phyloP scores from a whole-genome alignment of 2,797 vertebrate genomes.

The Forpus xanthops region DNA sequence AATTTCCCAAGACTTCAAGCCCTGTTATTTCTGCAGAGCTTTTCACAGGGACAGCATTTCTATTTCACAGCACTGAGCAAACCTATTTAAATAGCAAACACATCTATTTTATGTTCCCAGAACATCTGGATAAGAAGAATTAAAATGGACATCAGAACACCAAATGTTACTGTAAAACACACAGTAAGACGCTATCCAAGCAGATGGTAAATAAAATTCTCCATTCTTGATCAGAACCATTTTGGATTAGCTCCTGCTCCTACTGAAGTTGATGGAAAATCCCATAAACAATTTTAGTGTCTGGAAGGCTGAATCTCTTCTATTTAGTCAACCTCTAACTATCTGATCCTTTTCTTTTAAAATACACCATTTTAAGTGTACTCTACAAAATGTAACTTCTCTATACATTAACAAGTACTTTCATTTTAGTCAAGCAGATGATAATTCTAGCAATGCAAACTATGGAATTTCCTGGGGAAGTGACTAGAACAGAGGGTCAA shows the following conservation, averaged over 20 bases:
- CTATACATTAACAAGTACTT: background rate
- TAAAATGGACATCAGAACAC: background rate
- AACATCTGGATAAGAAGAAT: background rate
- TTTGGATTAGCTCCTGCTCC: background rate
- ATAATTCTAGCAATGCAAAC: background rate
- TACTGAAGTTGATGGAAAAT: background rate
- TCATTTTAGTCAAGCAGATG: background rate
- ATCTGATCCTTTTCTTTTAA: background rate
- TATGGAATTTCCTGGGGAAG: background rate
- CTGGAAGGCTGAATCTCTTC: background rate
- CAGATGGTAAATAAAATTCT: background rate
- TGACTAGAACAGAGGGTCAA: background rate
- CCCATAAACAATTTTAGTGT: background rate
- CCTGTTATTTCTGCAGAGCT: background rate
- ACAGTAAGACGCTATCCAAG: background rate
- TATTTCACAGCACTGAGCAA: background rate
- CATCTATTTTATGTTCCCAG: background rate
- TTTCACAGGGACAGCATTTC: background rate
- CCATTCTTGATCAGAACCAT: background rate
- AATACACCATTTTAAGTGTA: background rate
- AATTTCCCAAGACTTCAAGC: conserved; percentile 2
- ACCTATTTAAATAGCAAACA: background rate
- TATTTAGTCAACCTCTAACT: background rate
- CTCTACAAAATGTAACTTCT: background rate
- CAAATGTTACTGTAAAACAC: background rate